Conservation (phyloP, 2,113 vertebrate species). For the Ivindomyrus marchei region DNA sequence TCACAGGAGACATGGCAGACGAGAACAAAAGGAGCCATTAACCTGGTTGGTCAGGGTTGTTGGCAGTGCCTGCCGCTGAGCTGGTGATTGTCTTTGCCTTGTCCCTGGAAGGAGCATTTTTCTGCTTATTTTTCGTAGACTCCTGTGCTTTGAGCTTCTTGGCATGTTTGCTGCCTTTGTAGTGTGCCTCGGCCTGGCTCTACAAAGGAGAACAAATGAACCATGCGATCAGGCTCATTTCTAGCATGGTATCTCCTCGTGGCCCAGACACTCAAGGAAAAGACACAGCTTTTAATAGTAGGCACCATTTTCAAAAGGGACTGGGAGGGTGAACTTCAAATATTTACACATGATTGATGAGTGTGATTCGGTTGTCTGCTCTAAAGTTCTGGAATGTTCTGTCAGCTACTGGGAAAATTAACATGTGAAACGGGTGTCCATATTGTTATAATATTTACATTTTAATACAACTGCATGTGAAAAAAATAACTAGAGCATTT, state of each 20-base stretch:
- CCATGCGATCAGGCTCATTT: slow-evolving; percentile 66
- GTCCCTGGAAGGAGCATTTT: slow-evolving; percentile 73
- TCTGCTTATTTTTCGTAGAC: slow-evolving; percentile 84
- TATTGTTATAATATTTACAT: not conserved
- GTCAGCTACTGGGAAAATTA: not conserved
- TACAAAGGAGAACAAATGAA: slow-evolving; percentile 86
- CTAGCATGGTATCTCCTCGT: slow-evolving; percentile 50
- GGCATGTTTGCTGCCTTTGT: slow-evolving; percentile 97
- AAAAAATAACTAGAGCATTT: not conserved
- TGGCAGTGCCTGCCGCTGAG: slow-evolving; percentile 59
- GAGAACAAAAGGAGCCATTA: slow-evolving; percentile 69
- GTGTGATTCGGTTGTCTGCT: not conserved
- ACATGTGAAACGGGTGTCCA: not conserved
- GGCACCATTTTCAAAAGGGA: slow-evolving; percentile 41
- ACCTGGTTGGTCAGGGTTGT: slow-evolving; percentile 78
- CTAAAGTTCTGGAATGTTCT: not conserved
- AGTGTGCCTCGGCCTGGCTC: slow-evolving; percentile 97
- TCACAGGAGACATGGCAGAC: slow-evolving; percentile 30
- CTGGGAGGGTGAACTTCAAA: not conserved
- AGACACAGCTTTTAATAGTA: slow-evolving; percentile 59
- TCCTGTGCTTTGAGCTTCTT: slow-evolving; percentile 98
- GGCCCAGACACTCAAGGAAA: slow-evolving; percentile 41
- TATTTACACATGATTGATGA: not conserved
- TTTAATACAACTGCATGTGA: not conserved
- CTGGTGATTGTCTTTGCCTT: slow-evolving; percentile 48